Evolutionary conservation across 2,888 invertebrate genomes (phyloP).

Genomic region (Spicauda simplicius): DNA sequence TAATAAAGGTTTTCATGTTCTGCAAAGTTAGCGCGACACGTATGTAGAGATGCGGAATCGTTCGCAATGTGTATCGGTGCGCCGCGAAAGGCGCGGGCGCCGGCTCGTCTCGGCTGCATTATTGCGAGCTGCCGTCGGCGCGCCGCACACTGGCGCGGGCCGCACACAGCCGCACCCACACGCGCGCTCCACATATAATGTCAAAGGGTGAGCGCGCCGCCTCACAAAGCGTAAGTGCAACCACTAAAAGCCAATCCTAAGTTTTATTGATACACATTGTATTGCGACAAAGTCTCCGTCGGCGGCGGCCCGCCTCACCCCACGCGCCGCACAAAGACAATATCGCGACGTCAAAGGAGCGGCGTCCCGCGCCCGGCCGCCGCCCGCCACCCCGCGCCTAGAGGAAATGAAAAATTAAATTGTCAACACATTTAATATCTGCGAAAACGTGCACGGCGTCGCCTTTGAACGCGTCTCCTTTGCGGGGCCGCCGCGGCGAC

Average conservation of each 20-base stretch:
- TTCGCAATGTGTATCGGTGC: neutral
- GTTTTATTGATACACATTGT: slow-evolving; percentile 86
- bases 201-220: slow-evolving; percentile 84
- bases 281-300: slow-evolving; percentile 85
- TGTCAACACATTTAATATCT: slow-evolving; percentile 86
- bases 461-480: slow-evolving; percentile 81
- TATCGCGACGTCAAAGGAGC: slow-evolving; percentile 85
- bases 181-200: slow-evolving; percentile 74
- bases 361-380: slow-evolving; percentile 64
- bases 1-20: neutral
- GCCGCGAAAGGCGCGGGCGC: slow-evolving; percentile 54
- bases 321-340: slow-evolving; percentile 84
- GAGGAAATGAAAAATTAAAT: slow-evolving; percentile 86
- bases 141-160: slow-evolving; percentile 51
- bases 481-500: slow-evolving; percentile 74
- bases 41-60: neutral
- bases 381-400: slow-evolving; percentile 61
- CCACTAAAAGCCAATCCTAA: slow-evolving; percentile 86
- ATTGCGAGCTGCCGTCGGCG: slow-evolving; percentile 53
- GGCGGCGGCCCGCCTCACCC: slow-evolving; percentile 77
- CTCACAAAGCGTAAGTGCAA: slow-evolving; percentile 85
- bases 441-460: slow-evolving; percentile 83
- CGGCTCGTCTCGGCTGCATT: slow-evolving; percentile 68
- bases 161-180: slow-evolving; percentile 48
- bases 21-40: neutral